Base-by-base conservation (phyloP, 2,888 invertebrate species). In the Cremastobaeus sp. region DNA sequence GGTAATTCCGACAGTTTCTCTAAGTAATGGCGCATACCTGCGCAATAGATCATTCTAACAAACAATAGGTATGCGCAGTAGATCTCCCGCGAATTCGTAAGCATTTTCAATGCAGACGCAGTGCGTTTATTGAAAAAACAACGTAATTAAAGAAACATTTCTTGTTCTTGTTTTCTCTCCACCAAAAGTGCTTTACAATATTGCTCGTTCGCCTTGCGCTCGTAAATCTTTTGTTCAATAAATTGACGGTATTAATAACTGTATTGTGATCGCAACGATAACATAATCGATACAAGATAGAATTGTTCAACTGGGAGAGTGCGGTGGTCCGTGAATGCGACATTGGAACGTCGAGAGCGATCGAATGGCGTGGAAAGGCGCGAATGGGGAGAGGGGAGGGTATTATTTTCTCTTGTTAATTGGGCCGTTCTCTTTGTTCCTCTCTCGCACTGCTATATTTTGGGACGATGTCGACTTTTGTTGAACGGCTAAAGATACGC, bases 381-480 rank as follows among this genome's bases (percentile, higher is more conserved):
- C 15, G 21, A 43, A 14, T 5, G 8, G 18, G 35, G 30, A 20
- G 18, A 12, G 39, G 41, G 32, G 20, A 8, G 45, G 34, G 34
- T 34, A 57, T 57, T 57, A 57, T 57, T 57, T 57, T 57, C 45
- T 57, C 45, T 34, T 45, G 57, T 57, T 57, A 57, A 57, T 57
- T 57, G 37, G 57, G 57, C 57, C 43, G 45, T 43, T 45, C 57
- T 57, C 57, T 57, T 57, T 57, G 55, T 55, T 57, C 57, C 37
- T 34, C 43, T 21, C 21, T 25, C 28, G n/a, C 21, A 11, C 48
- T 39, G 48, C 47, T 60, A 39, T 60, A 60, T 60, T 60, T 60
- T 20, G 39, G 60, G 60, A 48, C 28, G 60, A 30, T 28, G 12
- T 60, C 39, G 60, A 60, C 59, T 47, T 28, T 57, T 35, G 47